Conservation (phyloP, 2,888 invertebrate genomes). For the Euzophera pinguis region DNA sequence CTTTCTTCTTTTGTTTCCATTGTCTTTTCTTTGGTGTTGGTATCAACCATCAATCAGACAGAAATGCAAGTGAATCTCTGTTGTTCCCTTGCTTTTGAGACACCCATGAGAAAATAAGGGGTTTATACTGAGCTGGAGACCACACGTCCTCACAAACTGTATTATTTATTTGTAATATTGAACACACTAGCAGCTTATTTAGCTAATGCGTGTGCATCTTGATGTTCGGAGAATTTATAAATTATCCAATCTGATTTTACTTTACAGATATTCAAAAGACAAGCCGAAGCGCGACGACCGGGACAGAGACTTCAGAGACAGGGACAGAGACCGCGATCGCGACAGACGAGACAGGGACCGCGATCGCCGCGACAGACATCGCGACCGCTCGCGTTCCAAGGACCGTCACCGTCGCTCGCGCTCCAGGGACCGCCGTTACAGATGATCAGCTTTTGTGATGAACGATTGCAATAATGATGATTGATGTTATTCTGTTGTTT, state of each 20-base stretch:
- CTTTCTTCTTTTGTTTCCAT: too few species aligned
- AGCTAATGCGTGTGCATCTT: too few species aligned
- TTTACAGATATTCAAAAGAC: conserved; percentile 71
- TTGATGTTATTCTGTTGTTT: neutral
- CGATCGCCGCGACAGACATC: conserved; percentile 34
- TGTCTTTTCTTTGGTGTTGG: too few species aligned
- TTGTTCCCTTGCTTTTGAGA: too few species aligned
- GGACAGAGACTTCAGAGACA: conserved; percentile 44
- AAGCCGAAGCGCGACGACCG: conserved; percentile 60
- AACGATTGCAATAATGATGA: conserved; percentile 13
- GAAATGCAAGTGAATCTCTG: too few species aligned
- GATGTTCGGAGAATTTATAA: neutral
- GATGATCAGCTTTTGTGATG: conserved; percentile 49
- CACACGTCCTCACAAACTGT: too few species aligned
- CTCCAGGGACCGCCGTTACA: conserved; percentile 63
- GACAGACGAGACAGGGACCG: conserved; percentile 33
- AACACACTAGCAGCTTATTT: too few species aligned
- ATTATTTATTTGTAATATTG: too few species aligned
- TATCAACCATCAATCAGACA: too few species aligned
- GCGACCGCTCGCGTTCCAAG: conserved; percentile 30
- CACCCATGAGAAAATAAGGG: too few species aligned
- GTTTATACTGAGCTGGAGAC: too few species aligned
- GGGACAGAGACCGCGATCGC: conserved; percentile 45
- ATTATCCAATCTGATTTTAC: too few species aligned
- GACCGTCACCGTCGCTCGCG: conserved; percentile 34